These are phyloP conservation scores for Chelon auratus DNA, from an alignment of 2,797 vertebrate species.

Conservation along the genomic window DNA sequence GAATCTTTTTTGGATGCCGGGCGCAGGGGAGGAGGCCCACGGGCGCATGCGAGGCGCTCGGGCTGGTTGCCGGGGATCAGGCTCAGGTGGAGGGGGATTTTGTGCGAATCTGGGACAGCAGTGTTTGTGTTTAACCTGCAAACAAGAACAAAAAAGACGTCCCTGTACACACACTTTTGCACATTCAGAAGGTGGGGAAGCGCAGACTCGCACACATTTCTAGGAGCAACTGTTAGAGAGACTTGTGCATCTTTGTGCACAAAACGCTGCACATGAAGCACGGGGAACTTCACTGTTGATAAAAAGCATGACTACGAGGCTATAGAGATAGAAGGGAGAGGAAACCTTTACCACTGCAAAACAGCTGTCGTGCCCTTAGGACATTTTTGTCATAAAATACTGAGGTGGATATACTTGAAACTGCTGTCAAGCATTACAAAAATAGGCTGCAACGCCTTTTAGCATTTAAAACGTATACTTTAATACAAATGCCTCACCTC, in stretches of 20 bases:
- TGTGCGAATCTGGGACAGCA: conserved; percentile 64
- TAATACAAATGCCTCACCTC: conserved; percentile 31
- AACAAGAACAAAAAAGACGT: conserved; percentile 62
- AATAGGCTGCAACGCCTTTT: conserved; percentile 4
- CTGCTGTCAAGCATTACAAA: conserved; percentile 40
- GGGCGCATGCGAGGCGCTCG: conserved; percentile 33
- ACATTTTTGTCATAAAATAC: conserved; percentile 30
- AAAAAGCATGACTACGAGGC: conserved; percentile 21
- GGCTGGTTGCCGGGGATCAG: conserved; percentile 45
- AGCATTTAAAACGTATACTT: conserved; percentile 24
- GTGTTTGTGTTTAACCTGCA: conserved; percentile 75
- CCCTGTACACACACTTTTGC: conserved; percentile 39
- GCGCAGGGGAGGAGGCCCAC: conserved; percentile 48
- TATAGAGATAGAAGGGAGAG: conserved; percentile 20
- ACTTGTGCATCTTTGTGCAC: conserved; percentile 9
- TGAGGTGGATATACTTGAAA: conserved; percentile 30
- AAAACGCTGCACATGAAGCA: conserved; percentile 17
- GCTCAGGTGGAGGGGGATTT: conserved; percentile 43
- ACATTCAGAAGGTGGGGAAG: conserved; percentile 41
- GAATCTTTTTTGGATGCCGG: conserved; percentile 45
- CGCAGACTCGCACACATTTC: conserved; percentile 30
- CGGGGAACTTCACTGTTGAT: conserved; percentile 15
- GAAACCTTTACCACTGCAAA: conserved; percentile 26
- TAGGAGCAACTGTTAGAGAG: conserved; percentile 36
- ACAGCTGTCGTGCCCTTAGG: conserved; percentile 24